These are phyloP conservation scores for Megalonaias nervosa DNA, from an alignment of 1,140 invertebrate species.

Conservation along the genomic window DNA sequence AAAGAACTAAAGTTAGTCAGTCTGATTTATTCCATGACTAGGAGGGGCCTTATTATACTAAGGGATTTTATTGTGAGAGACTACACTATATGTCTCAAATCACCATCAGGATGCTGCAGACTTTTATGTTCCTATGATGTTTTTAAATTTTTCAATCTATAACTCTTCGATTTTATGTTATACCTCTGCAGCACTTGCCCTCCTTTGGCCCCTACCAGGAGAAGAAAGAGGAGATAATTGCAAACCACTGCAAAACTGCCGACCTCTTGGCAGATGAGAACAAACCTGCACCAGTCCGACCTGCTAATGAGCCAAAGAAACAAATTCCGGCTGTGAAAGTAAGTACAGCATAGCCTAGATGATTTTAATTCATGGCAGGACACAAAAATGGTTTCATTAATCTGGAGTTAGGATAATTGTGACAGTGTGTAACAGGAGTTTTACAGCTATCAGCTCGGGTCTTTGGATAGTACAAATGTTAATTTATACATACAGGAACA, in stretches of 20 bases:
- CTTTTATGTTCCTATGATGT: too few species aligned
- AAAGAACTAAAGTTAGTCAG: too few species aligned
- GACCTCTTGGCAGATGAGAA: slow-evolving; percentile 65
- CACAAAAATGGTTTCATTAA: neutral
- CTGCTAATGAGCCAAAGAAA: slow-evolving; percentile 49
- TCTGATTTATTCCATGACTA: too few species aligned
- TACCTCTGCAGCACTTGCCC: slow-evolving; percentile 77
- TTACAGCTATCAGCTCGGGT: too few species aligned
- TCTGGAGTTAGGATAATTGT: neutral
- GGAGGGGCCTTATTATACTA: too few species aligned
- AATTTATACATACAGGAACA: too few species aligned
- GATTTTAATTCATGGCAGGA: slow-evolving; percentile 31
- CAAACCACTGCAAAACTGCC: slow-evolving; percentile 74
- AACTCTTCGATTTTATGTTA: neutral
- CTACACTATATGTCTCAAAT: too few species aligned
- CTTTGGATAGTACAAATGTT: too few species aligned
- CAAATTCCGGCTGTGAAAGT: slow-evolving; percentile 57
- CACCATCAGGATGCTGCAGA: too few species aligned
- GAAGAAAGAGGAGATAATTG: slow-evolving; percentile 80
- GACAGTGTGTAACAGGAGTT: too few species aligned
- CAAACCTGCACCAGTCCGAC: slow-evolving; percentile 52
- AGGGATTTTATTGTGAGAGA: too few species aligned
- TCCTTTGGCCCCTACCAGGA: slow-evolving; percentile 91
- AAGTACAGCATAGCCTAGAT: neutral
- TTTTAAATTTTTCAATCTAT: neutral